Evolutionary conservation across 2,888 invertebrate genomes (phyloP).

Genomic region (Caenorhabditis afra): DNA sequence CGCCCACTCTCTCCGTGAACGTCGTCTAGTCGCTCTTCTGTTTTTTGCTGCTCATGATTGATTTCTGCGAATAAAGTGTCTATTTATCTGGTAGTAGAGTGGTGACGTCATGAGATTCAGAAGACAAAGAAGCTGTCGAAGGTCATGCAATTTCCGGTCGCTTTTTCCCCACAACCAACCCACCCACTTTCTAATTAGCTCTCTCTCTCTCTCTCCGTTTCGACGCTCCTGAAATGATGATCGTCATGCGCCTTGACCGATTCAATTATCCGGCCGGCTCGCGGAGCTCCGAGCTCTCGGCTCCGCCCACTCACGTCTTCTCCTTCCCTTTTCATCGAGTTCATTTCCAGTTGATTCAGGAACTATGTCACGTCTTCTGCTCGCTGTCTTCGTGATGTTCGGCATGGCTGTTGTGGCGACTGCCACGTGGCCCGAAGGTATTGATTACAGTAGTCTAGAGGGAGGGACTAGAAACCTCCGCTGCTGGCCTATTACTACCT

Average conservation of each 20-base stretch:
- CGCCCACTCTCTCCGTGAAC: too few relatives aligned
- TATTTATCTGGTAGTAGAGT: too few relatives aligned
- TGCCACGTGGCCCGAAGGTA: slow-evolving; percentile 23
- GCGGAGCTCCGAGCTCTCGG: not conserved
- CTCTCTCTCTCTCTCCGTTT: slow-evolving; percentile 3
- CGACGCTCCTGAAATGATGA: not conserved
- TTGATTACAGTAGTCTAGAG: slow-evolving; percentile 9
- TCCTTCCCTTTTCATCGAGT: not conserved
- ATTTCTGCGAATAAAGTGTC: not conserved
- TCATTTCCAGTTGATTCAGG: slow-evolving; percentile 11
- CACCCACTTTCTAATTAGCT: slow-evolving; percentile 28
- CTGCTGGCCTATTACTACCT: too few relatives aligned
- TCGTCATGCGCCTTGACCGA: slow-evolving; percentile 40
- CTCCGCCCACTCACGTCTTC: slow-evolving; percentile 26
- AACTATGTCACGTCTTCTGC: not conserved
- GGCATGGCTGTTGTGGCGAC: not conserved
- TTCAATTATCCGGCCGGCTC: slow-evolving; percentile 36
- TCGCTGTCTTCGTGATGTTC: not conserved
- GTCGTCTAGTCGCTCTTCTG: slow-evolving; percentile 2
- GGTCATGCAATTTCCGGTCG: slow-evolving; percentile 40
- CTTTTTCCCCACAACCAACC: not conserved
- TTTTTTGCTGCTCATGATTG: not conserved
- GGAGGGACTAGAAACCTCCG: slow-evolving; percentile 7
- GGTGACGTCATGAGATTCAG: not conserved
- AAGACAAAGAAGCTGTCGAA: not conserved